A percentile compares a stretch with the other conserved stretches of the same genome.
phyloP scores from a whole-genome alignment of 2,888 invertebrate species.

The Alloplasta piceator region DNA sequence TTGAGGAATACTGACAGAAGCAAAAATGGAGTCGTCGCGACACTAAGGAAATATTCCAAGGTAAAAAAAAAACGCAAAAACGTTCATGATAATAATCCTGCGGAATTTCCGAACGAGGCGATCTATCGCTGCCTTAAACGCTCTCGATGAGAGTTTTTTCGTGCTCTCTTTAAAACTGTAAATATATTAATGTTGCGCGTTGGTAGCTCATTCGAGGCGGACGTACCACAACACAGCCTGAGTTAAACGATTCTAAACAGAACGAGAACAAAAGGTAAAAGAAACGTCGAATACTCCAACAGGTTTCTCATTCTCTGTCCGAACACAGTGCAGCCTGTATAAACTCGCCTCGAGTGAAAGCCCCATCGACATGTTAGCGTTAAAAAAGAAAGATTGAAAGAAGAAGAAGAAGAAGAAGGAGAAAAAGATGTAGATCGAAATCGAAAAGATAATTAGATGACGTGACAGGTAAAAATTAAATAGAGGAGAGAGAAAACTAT shows the following conservation, averaged over 20 bases:
- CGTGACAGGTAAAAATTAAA: slow-evolving; percentile 61
- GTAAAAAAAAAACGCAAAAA: slow-evolving; percentile 41
- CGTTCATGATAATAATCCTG: slow-evolving; percentile 66
- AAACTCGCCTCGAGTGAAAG: neutral
- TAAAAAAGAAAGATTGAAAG: slow-evolving; percentile 11
- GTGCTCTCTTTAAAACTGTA: slow-evolving; percentile 54
- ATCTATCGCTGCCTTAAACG: slow-evolving; percentile 73
- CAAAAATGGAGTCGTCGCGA: slow-evolving; percentile 40
- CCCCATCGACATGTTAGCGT: slow-evolving; percentile 27
- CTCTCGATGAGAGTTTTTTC: slow-evolving; percentile 43
- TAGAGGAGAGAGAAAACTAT: slow-evolving; percentile 66
- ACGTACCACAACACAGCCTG: slow-evolving; percentile 1
- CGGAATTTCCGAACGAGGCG: slow-evolving; percentile 63
- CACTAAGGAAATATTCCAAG: slow-evolving; percentile 58
- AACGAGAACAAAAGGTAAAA: slow-evolving; percentile 44
- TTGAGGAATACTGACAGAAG: neutral
- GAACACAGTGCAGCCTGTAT: neutral
- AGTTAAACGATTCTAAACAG: slow-evolving; percentile 11
- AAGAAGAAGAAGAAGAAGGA: slow-evolving; percentile 42
- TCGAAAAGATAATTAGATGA: slow-evolving; percentile 56
- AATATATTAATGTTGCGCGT: slow-evolving; percentile 69
- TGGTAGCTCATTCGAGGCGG: slow-evolving; percentile 39
- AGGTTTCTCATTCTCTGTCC: slow-evolving; percentile 28
- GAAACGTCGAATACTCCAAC: slow-evolving; percentile 18
- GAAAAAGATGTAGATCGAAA: slow-evolving; percentile 41